phyloP scores from a whole-genome alignment of 2,797 vertebrate species.

The Pygocentrus nattereri region DNA sequence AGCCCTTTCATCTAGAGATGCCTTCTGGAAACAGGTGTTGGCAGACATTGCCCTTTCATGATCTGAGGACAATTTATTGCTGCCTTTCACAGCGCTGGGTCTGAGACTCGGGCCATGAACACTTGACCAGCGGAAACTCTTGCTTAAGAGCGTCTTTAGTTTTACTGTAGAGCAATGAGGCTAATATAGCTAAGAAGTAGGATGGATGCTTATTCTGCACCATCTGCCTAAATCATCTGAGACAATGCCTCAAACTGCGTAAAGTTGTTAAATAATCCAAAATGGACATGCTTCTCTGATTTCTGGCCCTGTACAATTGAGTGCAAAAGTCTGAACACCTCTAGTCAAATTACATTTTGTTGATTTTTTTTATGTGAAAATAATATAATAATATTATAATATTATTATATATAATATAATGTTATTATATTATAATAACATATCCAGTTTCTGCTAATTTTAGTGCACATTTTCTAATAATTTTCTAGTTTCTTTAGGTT shows the following conservation, averaged over 20 bases:
- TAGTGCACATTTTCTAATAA: no score
- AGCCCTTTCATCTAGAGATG: not conserved
- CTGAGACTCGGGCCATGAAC: not conserved
- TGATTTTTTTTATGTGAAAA: no score
- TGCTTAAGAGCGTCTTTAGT: not conserved
- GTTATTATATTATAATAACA: no score
- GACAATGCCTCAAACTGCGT: not conserved
- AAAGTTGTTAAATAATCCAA: no score
- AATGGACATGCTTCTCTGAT: no score
- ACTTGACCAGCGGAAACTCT: not conserved
- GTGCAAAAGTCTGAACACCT: no score
- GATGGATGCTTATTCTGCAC: not conserved
- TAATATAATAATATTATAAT: no score
- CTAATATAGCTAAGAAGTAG: not conserved
- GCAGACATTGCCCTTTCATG: not conserved
- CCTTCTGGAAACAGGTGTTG: not conserved
- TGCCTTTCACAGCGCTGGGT: not conserved
- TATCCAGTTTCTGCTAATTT: no score
- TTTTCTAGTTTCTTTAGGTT: no score
- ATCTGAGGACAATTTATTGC: not conserved
- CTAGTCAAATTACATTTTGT: no score
- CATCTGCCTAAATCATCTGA: not conserved
- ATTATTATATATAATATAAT: no score
- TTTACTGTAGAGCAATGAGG: not conserved
- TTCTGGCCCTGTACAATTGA: no score